Evolutionary conservation across 2,113 vertebrate species (phyloP).

Genomic region (Cavia aperea): DNA sequence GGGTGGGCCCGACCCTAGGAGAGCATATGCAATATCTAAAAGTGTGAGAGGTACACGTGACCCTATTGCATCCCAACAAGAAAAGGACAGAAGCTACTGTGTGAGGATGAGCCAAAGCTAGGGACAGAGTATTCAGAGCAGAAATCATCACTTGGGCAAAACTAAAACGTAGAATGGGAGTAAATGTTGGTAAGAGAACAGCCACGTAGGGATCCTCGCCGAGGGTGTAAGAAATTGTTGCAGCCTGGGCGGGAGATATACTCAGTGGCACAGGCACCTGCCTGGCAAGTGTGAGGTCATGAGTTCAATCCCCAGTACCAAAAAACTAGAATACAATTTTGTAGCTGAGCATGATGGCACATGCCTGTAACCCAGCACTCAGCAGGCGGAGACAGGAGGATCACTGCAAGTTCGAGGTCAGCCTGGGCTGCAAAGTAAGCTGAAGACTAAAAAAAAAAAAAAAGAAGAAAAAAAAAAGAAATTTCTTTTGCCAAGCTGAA

Average conservation of each 20-base stretch:
- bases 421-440: too few relatives aligned
- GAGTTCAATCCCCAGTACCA: too few relatives aligned
- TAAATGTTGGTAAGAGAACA: not conserved
- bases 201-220: not conserved
- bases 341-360: too few relatives aligned
- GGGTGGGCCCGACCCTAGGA: not conserved
- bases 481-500: not conserved
- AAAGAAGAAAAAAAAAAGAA: not conserved
- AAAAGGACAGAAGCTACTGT: not conserved
- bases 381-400: too few relatives aligned
- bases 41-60: not conserved
- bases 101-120: not conserved
- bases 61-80: not conserved
- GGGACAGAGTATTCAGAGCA: not conserved
- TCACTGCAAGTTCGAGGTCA: too few relatives aligned
- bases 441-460: too few relatives aligned
- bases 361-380: too few relatives aligned
- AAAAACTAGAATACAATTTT: too few relatives aligned
- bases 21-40: not conserved
- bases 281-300: too few relatives aligned
- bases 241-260: too few relatives aligned
- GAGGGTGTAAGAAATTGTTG: not conserved
- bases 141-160: not conserved
- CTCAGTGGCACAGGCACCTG: too few relatives aligned
- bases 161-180: not conserved